phyloP scores from a whole-genome alignment of 2,797 vertebrate genomes.

The Mycteria americana region DNA sequence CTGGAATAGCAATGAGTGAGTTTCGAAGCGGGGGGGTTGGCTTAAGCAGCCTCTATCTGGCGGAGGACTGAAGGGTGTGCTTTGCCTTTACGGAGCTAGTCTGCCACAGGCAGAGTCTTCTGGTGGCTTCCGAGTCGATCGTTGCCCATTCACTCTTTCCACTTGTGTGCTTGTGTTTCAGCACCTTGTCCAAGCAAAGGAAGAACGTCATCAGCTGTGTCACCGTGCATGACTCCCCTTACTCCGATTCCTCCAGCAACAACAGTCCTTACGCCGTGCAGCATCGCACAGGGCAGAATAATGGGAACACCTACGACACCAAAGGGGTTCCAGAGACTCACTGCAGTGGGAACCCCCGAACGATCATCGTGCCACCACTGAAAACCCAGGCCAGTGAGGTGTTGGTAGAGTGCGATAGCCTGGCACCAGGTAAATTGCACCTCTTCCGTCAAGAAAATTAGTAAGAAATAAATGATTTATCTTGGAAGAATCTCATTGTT shows the following conservation, averaged over 20 bases:
- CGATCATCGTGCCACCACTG: constrained; percentile 96
- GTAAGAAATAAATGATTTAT: constrained; percentile 64
- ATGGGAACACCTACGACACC: constrained; percentile 80
- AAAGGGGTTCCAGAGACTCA: constrained; percentile 88
- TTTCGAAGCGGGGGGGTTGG: constrained; percentile 6
- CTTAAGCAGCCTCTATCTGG: background rate
- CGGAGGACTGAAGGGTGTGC: background rate
- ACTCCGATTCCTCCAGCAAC: constrained; percentile 93
- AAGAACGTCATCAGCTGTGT: constrained; percentile 99
- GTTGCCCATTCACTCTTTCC: background rate
- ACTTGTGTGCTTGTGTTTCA: constrained; percentile 63
- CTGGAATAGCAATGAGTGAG: constrained; percentile 42
- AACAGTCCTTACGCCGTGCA: constrained; percentile 91
- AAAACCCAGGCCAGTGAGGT: constrained; percentile 90
- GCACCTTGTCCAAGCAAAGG: constrained; percentile 93
- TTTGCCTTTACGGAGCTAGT: rapidly evolving
- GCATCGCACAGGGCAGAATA: constrained; percentile 78
- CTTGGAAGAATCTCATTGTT: constrained; percentile 69
- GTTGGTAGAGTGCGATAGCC: constrained; percentile 88
- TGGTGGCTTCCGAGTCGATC: rapidly evolving
- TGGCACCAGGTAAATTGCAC: constrained; percentile 86
- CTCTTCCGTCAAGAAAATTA: constrained; percentile 51
- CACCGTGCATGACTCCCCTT: constrained; percentile 96
- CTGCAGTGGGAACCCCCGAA: constrained; percentile 88
- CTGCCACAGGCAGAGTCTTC: rapidly evolving